phyloP scores from a whole-genome alignment of 2,797 vertebrate species.

The Pyrocephalus nanus region DNA sequence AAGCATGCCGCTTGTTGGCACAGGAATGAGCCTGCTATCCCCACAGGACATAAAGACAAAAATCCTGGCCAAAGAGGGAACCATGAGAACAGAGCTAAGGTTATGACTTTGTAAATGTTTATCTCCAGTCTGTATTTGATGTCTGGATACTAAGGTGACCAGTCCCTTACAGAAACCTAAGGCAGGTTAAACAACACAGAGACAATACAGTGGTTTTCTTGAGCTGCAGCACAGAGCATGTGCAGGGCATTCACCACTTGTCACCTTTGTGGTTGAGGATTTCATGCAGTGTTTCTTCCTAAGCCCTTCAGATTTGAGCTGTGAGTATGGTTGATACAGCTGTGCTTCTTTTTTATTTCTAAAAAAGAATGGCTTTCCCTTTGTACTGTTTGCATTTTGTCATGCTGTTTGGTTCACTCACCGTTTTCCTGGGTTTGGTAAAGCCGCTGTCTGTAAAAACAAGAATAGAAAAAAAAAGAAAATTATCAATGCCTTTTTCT shows the following conservation, averaged over 20 bases:
- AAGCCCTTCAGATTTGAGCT: not conserved
- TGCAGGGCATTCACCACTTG: not conserved
- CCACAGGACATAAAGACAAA: not conserved
- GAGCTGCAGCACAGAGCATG: not conserved
- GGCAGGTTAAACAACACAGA: not conserved
- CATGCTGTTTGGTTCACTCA: not conserved
- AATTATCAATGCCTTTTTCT: not conserved
- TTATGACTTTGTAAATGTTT: not conserved
- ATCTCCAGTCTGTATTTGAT: not conserved
- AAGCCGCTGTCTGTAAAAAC: slow-evolving; percentile 21
- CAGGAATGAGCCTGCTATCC: not conserved
- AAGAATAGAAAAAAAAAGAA: not conserved
- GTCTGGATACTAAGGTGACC: not conserved
- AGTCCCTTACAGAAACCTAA: not conserved
- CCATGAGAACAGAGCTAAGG: not conserved
- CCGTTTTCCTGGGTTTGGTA: not conserved
- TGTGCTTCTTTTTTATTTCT: not conserved
- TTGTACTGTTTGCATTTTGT: not conserved
- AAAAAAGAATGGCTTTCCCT: not conserved
- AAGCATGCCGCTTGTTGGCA: not conserved
- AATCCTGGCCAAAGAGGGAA: not conserved
- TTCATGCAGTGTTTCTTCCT: not conserved
- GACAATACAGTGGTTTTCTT: not conserved
- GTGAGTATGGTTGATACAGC: not conserved
- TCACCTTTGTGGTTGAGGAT: not conserved